These are phyloP conservation scores for Scomber scombrus DNA, from an alignment of 2,113 vertebrate species.

Conservation along the genomic window DNA sequence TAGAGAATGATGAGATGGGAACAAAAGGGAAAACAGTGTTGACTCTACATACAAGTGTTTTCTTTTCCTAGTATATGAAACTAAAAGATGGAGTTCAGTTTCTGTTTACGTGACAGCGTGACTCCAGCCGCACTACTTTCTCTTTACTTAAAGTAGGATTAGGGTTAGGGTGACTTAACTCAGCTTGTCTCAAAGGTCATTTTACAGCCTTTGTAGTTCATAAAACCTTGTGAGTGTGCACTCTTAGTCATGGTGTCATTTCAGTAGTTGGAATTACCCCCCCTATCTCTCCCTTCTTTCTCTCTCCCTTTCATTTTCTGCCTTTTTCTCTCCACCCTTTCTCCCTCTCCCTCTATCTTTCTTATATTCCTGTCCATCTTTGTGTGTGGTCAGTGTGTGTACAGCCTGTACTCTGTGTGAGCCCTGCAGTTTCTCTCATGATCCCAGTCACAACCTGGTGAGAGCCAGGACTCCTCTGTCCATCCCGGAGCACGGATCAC, in stretches of 20 bases:
- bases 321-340: neutral
- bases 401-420: conserved; percentile 94
- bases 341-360: neutral
- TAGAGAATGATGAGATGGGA: no score
- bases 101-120: neutral
- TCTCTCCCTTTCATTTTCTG: neutral
- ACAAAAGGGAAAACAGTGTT: no score
- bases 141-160: neutral
- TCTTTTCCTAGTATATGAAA: neutral
- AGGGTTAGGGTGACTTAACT: no score
- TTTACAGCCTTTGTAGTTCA: no score
- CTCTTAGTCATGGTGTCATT: neutral
- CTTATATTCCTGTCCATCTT: neutral
- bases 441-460: conserved; percentile 91
- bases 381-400: conserved; percentile 86
- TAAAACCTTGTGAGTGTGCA: no score
- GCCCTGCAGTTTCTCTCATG: conserved; percentile 89
- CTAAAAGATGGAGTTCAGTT: neutral
- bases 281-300: neutral
- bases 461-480: conserved; percentile 91
- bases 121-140: neutral
- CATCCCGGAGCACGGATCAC: conserved; percentile 84
- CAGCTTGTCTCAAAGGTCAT: neutral
- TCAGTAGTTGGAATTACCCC: neutral
- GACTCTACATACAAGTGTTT: no score